Evolutionary conservation across 2,113 vertebrate species (phyloP).

Genomic region (Mus pahari): DNA sequence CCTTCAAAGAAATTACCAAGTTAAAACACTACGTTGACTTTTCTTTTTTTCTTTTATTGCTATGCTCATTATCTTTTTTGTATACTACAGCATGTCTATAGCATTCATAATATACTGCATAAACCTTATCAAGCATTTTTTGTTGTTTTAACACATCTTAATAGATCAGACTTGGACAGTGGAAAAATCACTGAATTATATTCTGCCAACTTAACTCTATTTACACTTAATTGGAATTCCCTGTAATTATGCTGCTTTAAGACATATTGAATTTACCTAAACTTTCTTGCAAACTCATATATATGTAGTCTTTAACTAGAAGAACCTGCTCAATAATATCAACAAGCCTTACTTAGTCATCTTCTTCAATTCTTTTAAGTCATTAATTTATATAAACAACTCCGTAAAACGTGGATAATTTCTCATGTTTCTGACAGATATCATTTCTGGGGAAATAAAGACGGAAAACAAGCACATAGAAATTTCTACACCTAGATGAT

Average conservation of each 20-base stretch:
- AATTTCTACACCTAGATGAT: slow-evolving; percentile 33
- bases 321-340: slow-evolving; percentile 6
- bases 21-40: not conserved
- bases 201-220: slow-evolving; percentile 2
- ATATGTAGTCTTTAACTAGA: not conserved
- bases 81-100: not conserved
- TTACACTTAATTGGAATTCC: not conserved
- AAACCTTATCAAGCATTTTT: not conserved
- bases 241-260: not conserved
- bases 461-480: not conserved
- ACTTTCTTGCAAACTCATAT: not conserved
- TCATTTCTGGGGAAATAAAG: not conserved
- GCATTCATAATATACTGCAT: not conserved
- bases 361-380: not conserved
- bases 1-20: not conserved
- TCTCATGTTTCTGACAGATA: slow-evolving; percentile 32
- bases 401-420: not conserved
- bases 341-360: not conserved
- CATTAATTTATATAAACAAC: slow-evolving; percentile 15
- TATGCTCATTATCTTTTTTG: not conserved
- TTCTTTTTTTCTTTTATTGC: not conserved
- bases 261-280: not conserved
- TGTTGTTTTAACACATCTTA: not conserved
- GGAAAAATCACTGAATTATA: not conserved
- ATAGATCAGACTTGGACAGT: not conserved